Base-by-base conservation (phyloP, 2,888 invertebrate species). In the Netelia inedita region DNA sequence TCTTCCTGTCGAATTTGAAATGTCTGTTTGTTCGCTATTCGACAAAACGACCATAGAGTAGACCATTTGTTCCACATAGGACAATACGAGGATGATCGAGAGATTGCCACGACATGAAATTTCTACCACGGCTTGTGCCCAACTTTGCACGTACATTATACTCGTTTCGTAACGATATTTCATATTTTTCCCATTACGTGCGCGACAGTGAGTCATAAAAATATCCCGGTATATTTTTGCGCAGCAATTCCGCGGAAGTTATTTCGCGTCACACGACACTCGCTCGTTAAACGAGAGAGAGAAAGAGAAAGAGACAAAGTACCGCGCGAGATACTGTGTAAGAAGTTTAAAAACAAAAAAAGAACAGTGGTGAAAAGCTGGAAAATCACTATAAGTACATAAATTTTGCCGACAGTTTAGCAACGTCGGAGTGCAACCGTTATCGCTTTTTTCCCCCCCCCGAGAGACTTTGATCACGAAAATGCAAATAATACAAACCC, bases 381-480 rank as follows among this genome's bases (percentile, higher is more conserved):
- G 46, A 46, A 75, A 79, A 80, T 83, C 83, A 66, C 79, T 66
- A 53, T 76, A 59, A 59, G 79, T 75, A 59, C 71, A 83, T 83
- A 80, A 83, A 83, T 83, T 79, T 66, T 76, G 65, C 8, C 19
- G 43, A 73, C 72, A 83, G 72, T 83, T 75, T 76, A 83, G 63
- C 41, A 80, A 59, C 53, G 65, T 46, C 23, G 28, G 59, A 11
- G 68, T 80, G 50, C 61, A 78, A 59, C 57, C 53, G 73, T 83
- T 79, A 79, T 83, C 79, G 74, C 21, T 74, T 71, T 16, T 57
- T 74, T 72, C 23, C 41, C 57, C 59, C 46, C 55, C 41, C 50
- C 55, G 59, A 35, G 79, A 83, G 57, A 28, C 63, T 46, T 14
- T 6, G 21, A 28, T 65, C 74, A 53, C 14, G 59, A 83, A 72